Conservation (phyloP, 2,113 vertebrate genomes). For the Poicephalus meyeri region DNA sequence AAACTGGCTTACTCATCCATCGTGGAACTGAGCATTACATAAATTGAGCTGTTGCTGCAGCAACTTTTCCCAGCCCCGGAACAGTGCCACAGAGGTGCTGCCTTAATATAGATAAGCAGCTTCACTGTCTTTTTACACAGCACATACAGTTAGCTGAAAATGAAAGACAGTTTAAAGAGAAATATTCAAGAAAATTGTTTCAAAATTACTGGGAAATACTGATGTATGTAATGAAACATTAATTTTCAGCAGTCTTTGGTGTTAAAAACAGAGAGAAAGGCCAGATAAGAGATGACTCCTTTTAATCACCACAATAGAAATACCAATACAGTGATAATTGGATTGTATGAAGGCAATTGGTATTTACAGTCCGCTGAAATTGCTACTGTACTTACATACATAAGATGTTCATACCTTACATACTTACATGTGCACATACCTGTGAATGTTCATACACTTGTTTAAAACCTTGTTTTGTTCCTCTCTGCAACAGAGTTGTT, state of each 20-base stretch:
- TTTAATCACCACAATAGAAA: not conserved
- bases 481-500: not conserved
- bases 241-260: not conserved
- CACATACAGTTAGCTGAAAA: not conserved
- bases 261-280: not conserved
- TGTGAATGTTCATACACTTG: not conserved
- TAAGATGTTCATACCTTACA: not conserved
- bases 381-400: not conserved
- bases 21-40: not conserved
- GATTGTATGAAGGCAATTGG: not conserved
- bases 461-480: not conserved
- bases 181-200: not conserved
- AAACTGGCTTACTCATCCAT: not conserved
- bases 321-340: not conserved
- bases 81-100: not conserved
- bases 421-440: not conserved
- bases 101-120: not conserved
- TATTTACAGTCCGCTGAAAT: not conserved
- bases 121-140: not conserved
- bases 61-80: not conserved
- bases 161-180: not conserved
- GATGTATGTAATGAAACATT: not conserved
- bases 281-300: not conserved
- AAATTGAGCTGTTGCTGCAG: slow-evolving; percentile 16
- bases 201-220: not conserved